Base-by-base conservation (phyloP, 2,888 invertebrate genomes). In the Apodemia mormo region DNA sequence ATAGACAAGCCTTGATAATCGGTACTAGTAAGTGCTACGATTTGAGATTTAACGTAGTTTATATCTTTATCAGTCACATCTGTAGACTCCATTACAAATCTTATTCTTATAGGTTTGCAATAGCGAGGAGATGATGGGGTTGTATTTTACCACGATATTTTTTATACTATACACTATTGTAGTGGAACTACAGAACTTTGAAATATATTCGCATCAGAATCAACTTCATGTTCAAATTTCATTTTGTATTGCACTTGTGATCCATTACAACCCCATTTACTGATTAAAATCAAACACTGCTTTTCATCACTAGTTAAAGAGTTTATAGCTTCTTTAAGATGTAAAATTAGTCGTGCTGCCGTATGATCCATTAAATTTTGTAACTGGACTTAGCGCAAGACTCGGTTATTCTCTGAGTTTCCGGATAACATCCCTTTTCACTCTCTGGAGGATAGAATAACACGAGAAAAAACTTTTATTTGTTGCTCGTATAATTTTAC, bases 81-180 rank as follows among this genome's bases (percentile, higher is more conserved):
- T 12, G 58, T 68, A 2, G 68, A 56, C 29, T 70, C 65, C 40
- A 68, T 70, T n/a, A 65, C 29, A 12, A 67, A 67, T 37, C 40
- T 22, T 37, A 67, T 67, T 37, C 56, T 37, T 37, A 67, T 56
- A 8, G 56, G 54, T 9, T 54, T 12, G 9, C 68, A 71, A 58
- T 72, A 75, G 1, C 45, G 67, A 9, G 65, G 40, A 45, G 73
- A 67, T 5, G 71, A 67, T 40, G 66, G 68, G 22, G 68, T 71
- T 22, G 74, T 73, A 43, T 74, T 73, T 69, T 77, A 67, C 68
- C 72, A 54, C n/a, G 29, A 43, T 70, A 49, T n/a, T 52, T 67
- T 5, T 61, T 64, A 22, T 70, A 52, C 45, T 70, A 67, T 22
- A 64, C n/a, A n/a, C 5, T 70, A 68, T 61, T 70, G 58, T n/a